Conservation (phyloP, 2,797 vertebrate genomes). For the Pteropus rufus region DNA sequence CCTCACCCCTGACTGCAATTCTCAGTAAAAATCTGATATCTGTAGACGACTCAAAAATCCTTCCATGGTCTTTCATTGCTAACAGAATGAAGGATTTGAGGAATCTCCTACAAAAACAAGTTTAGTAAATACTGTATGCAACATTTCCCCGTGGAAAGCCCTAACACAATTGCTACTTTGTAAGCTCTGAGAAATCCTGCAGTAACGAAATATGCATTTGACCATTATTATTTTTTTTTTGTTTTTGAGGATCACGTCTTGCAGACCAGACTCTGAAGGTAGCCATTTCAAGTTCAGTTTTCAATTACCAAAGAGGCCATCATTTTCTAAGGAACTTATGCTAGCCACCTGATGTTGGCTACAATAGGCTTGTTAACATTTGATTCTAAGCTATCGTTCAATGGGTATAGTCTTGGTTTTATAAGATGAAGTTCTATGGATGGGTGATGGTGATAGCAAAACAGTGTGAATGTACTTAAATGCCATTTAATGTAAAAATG, state of each 20-base stretch:
- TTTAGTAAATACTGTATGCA: not conserved
- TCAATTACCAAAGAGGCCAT: not conserved
- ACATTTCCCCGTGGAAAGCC: not conserved
- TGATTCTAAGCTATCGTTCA: not conserved
- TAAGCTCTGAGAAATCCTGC: not conserved
- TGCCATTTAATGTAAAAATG: not conserved
- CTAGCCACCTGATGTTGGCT: not conserved
- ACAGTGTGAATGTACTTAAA: not conserved
- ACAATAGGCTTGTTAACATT: not conserved
- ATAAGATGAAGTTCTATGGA: not conserved
- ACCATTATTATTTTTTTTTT: not conserved
- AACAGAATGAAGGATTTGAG: not conserved
- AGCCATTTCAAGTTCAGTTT: not conserved
- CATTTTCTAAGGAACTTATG: not conserved
- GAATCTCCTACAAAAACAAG: not conserved
- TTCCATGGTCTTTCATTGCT: not conserved
- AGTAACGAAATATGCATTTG: not conserved
- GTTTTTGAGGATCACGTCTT: not conserved
- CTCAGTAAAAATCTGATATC: not conserved
- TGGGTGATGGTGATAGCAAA: not conserved
- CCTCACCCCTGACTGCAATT: not conserved
- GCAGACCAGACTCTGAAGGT: not conserved
- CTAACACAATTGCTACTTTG: not conserved
- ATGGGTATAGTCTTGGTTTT: not conserved
- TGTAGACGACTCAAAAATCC: not conserved